These are phyloP conservation scores for Drosophila sp. DNA, from an alignment of 1,140 invertebrate genomes.

Conservation along the genomic window DNA sequence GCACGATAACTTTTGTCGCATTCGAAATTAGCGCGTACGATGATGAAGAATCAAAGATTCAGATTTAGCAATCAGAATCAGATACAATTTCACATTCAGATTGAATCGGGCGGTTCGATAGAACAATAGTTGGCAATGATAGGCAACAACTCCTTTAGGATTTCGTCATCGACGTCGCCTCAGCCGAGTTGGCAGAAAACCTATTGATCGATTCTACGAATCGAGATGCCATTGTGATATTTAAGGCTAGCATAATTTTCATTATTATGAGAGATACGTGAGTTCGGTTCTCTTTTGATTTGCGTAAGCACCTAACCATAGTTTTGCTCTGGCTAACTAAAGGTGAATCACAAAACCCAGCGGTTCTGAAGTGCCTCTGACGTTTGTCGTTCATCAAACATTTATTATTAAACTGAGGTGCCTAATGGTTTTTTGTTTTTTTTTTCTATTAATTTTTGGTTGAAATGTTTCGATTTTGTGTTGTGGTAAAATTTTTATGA, in stretches of 20 bases:
- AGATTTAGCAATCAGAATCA: background rate
- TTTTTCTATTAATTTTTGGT: background rate
- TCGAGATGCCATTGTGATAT: constrained; percentile 30
- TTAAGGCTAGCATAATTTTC: constrained; percentile 71
- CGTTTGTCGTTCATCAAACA: constrained; percentile 13
- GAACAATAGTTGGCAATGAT: constrained; percentile 13
- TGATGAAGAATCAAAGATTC: constrained; percentile 38
- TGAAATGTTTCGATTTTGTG: constrained; percentile 18
- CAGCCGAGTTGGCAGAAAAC: background rate
- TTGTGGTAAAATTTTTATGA: constrained; percentile 50
- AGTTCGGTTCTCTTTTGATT: constrained; percentile 21
- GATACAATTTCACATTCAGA: constrained; percentile 3
- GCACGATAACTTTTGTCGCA: constrained; percentile 34
- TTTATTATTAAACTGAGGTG: background rate
- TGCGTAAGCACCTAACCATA: constrained; percentile 55
- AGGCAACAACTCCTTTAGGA: constrained; percentile 18
- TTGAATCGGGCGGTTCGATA: background rate
- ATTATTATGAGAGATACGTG: constrained; percentile 63
- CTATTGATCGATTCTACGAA: constrained; percentile 18
- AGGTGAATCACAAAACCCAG: constrained; percentile 49
- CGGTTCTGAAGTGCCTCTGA: constrained; percentile 36
- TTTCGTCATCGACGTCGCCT: constrained; percentile 21
- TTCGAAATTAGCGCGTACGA: constrained; percentile 51
- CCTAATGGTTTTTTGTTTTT: constrained; percentile 3
- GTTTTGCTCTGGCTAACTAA: constrained; percentile 51